phyloP scores from a whole-genome alignment of 2,888 invertebrate species.

The Apamea crenata region DNA sequence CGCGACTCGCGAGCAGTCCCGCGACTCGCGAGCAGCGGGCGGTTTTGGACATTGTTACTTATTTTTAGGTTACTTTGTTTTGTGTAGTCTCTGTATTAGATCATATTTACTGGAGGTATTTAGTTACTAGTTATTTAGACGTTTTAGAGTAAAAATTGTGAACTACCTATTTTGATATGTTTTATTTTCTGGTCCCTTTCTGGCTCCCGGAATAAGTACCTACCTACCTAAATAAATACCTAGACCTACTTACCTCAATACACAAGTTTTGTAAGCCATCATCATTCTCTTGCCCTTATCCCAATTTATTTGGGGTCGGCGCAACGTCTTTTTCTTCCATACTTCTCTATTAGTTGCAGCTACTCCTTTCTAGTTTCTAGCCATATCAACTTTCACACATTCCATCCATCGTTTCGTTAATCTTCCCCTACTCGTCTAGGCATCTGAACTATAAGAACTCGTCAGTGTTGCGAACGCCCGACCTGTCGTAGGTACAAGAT shows the following conservation, averaged over 20 bases:
- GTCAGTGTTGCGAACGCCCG: neutral
- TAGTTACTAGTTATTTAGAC: slow-evolving; percentile 42
- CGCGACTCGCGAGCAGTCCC: too few relatives aligned
- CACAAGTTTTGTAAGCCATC: neutral
- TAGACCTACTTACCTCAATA: neutral
- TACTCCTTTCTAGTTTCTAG: too few relatives aligned
- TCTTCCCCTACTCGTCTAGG: neutral
- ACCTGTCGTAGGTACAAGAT: neutral
- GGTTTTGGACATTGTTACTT: slow-evolving; percentile 67
- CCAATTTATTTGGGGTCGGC: neutral
- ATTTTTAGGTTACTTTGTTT: slow-evolving; percentile 65
- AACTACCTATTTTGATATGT: slow-evolving; percentile 25
- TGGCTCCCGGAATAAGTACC: neutral
- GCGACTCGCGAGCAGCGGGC: neutral
- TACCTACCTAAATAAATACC: neutral
- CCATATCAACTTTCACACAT: neutral
- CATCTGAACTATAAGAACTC: neutral
- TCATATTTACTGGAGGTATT: slow-evolving; percentile 51
- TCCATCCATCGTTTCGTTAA: neutral
- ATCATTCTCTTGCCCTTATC: neutral
- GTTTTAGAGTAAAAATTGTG: slow-evolving; percentile 59
- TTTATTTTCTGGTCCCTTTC: slow-evolving; percentile 23
- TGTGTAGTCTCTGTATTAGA: slow-evolving; percentile 46
- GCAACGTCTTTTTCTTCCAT: too few relatives aligned
- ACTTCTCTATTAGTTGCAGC: neutral